Percentiles rank a stretch among this genome's conserved stretches.
Conservation (phyloP, 1,140 invertebrate genomes). For the Archegozetes longisetosus region DNA sequence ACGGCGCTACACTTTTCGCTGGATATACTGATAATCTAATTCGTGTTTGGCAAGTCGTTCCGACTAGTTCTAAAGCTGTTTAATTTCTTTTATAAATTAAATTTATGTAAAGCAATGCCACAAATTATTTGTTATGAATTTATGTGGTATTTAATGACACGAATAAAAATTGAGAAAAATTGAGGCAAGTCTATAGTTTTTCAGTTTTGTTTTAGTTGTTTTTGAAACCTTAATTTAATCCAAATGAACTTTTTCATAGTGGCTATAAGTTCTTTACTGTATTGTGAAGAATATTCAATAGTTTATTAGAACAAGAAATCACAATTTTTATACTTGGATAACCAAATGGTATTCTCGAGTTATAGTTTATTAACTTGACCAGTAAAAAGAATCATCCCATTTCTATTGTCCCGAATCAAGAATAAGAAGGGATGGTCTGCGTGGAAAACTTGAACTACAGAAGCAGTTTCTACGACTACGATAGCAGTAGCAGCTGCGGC, state of each 20-base stretch:
- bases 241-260: too few species aligned
- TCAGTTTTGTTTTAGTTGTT: too few species aligned
- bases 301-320: too few species aligned
- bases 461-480: too few species aligned
- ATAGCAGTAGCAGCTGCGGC: too few species aligned
- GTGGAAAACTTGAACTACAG: too few species aligned
- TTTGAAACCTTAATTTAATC: too few species aligned
- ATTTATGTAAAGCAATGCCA: background rate
- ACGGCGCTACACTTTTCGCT: constrained; percentile 96
- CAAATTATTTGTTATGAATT: background rate
- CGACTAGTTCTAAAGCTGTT: constrained; percentile 1
- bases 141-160: background rate
- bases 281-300: too few species aligned
- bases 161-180: background rate
- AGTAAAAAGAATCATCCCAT: constrained; percentile 16
- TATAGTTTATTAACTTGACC: constrained; percentile 14
- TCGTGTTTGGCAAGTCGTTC: constrained; percentile 85
- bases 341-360: too few species aligned
- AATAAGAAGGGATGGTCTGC: constrained; percentile 21
- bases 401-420: constrained; percentile 12
- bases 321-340: too few species aligned
- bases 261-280: too few species aligned
- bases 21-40: constrained; percentile 98
- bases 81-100: background rate
- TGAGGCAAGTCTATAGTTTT: too few species aligned